These are phyloP conservation scores for Drosophila erecta DNA, from an alignment of 1,140 invertebrate species.

Conservation along the genomic window DNA sequence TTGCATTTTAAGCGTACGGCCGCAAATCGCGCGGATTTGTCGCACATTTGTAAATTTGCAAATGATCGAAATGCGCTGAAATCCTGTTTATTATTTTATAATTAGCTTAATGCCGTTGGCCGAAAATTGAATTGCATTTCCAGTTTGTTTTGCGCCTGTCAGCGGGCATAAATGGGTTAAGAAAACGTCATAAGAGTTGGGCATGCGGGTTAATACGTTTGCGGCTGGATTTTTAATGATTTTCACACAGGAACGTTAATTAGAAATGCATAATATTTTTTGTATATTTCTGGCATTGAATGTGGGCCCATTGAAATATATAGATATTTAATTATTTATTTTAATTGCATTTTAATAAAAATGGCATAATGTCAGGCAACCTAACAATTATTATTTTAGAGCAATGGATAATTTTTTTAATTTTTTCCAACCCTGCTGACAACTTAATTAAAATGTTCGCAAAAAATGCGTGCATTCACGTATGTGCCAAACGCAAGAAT, in stretches of 20 bases:
- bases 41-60: slow-evolving; percentile 74
- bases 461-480: neutral
- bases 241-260: slow-evolving; percentile 67
- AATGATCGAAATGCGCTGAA: slow-evolving; percentile 67
- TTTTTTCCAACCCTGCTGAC: slow-evolving; percentile 2
- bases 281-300: slow-evolving; percentile 9
- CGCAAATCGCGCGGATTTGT: slow-evolving; percentile 69
- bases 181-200: slow-evolving; percentile 3
- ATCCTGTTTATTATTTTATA: slow-evolving; percentile 81
- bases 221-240: slow-evolving; percentile 57
- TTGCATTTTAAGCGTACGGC: slow-evolving; percentile 65
- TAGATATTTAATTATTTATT: slow-evolving; percentile 71
- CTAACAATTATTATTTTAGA: slow-evolving; percentile 17
- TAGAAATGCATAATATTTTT: slow-evolving; percentile 43
- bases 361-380: slow-evolving; percentile 5
- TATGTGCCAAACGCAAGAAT: neutral
- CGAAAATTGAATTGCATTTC: slow-evolving; percentile 65
- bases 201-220: slow-evolving; percentile 23
- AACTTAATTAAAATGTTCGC: slow-evolving; percentile 24
- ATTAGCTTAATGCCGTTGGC: slow-evolving; percentile 65
- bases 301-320: slow-evolving; percentile 19
- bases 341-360: slow-evolving; percentile 65
- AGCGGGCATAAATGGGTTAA: neutral
- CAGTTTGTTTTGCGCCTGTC: slow-evolving; percentile 13
- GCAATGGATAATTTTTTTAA: slow-evolving; percentile 18